Evolutionary conservation across 2,113 vertebrate species (phyloP), one percentile per base, ranked within the genome.

Genomic region (Pelodiscus sinensis): DNA sequence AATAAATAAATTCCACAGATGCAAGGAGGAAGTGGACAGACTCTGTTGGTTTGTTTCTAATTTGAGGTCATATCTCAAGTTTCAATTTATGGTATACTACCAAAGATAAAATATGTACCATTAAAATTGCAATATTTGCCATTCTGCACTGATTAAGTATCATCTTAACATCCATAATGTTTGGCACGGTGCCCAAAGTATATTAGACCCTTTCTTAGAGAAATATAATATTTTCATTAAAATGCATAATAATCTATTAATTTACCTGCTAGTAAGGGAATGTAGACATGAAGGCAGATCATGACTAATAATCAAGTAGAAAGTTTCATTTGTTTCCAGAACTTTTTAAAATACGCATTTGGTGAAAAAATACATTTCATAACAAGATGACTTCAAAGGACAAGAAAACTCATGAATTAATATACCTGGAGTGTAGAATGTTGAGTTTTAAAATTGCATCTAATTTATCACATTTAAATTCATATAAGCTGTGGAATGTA

Each of bases 21-120:
- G 90, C 85, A 24, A 87, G 80, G 58, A 96, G 50, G 84, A 82
- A 86, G 57, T 4, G 54, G 31, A 31, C 27, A 14, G 84, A 71
- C 80, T 95, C 96, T 95, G 31, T 82, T 86, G 51, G 8, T 90
- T 60, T 4, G 1, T 92, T 96, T 90, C 6, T 6, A 92, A 94
- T 93, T 79, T 94, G 85, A 94, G 52, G 82, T 92, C 82, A 38
- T 27, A 25, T 85, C 24, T 90, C 14, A 29, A 13, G 51, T 85
- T 95, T 83, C 25, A 21, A 55, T 79, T 68, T 84, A 78, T 85
- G 86, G 24, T 56, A 90, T 50, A 84, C 21, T 2, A 57, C 83
- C 88, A 86, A 79, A 88, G 88, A 57, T 82, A 87, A 44, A 88
- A 68, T n/a, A 25, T 18, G 25, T 13, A 31, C 50, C 35, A 31